Percentiles rank a stretch among this genome's conserved stretches.
Evolutionary conservation across 2,797 vertebrate species (phyloP).

Genomic region (Gadopsis bispinosus): DNA sequence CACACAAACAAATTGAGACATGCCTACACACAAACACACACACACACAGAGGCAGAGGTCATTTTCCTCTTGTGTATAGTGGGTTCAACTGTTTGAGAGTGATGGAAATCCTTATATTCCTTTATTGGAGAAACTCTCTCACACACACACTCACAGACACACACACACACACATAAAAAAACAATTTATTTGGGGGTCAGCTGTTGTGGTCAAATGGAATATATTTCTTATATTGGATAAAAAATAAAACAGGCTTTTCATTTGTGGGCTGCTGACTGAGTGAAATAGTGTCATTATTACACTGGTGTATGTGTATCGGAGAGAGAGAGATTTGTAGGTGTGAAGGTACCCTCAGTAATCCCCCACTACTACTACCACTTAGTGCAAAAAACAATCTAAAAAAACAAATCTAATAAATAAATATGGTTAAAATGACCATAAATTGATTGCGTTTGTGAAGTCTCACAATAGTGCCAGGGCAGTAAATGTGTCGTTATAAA

Average conservation of each 20-base stretch:
- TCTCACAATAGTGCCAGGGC: background rate
- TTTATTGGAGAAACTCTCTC: conserved; percentile 12
- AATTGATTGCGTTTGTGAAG: background rate
- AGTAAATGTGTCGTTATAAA: background rate
- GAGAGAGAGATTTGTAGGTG: background rate
- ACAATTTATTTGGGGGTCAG: conserved; percentile 43
- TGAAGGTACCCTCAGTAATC: background rate
- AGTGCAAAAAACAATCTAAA: background rate
- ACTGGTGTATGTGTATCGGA: background rate
- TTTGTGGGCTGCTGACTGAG: conserved; percentile 2
- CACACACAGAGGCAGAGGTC: background rate
- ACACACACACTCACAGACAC: background rate
- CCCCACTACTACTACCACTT: background rate
- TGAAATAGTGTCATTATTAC: conserved; percentile 34
- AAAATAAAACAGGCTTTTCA: conserved; percentile 40
- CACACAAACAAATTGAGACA: background rate
- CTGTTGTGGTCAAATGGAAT: conserved; percentile 50
- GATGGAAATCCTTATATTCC: conserved; percentile 24
- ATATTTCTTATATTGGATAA: conserved; percentile 45
- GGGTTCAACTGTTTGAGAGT: conserved; percentile 36
- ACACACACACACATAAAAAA: conserved; percentile 3
- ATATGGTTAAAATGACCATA: background rate
- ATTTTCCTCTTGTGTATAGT: conserved; percentile 15
- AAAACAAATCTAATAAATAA: background rate
- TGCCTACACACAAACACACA: background rate